Evolutionary conservation across 1,140 invertebrate genomes (phyloP), one percentile per base, ranked within the genome.

Genomic region (Bradynema listronoti): DNA sequence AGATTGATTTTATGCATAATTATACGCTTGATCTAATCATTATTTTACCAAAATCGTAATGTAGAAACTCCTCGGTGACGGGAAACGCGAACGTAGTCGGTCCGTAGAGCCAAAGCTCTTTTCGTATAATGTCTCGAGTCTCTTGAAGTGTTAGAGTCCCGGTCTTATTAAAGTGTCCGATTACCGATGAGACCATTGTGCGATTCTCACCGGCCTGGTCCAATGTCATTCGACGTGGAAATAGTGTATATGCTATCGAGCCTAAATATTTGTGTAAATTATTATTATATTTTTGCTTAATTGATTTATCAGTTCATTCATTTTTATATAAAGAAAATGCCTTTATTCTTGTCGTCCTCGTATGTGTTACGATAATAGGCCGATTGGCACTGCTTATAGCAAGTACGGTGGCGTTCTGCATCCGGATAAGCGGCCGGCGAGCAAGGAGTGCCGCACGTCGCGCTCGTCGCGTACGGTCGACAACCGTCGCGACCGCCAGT

Each of bases 11-110:
- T n/a, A n/a, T n/a, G n/a, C n/a, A n/a, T n/a, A n/a, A n/a, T n/a
- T n/a, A n/a, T n/a, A n/a, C 27, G 4, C 27, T 4, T 19, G 27
- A 9, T 3, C 3, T 43, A 3, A 43, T 43, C 22, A 43, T 9
- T 9, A 22, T 22, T 19, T 29, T 25, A 58, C 69, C 73, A 14
- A 46, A 59, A 14, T 72, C 68, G 49, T 77, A 77, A 52, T 77
- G 74, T 5, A 77, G 56, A 45, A 77, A 77, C 43, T 77, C 74
- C 66, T 77, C 74, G 2, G 74, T 78, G 7, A 78, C 65, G 6
- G 74, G 74, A 51, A 77, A 75, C 39, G 74, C 74, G 61, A 77
- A 65, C 7, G 74, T 77, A 1, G 73, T 77, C 4, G 74, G 75
- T 27, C 74, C 74, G 55, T 47, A 74, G 4, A 77, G 58, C n/a